Base-by-base conservation (phyloP, 2,797 vertebrate genomes). In the Orestias chungarensis region DNA sequence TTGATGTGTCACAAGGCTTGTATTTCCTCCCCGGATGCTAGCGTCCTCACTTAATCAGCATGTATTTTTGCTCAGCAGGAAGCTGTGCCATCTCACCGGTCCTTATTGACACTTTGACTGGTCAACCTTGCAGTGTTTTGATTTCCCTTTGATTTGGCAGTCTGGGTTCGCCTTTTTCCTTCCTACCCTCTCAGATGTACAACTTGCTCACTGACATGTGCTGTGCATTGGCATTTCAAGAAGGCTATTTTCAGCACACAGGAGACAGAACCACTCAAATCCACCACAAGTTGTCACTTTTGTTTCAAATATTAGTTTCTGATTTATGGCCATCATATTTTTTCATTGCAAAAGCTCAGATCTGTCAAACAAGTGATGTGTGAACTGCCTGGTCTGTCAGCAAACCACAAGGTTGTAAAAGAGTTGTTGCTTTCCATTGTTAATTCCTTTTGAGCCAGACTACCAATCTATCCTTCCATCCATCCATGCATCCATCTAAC, bases 131-230 rank as follows among this genome's bases (percentile, higher is more conserved):
- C 25, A 1, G 47, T 88, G 89, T 85, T 92, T 87, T 86, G 79
- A 89, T 90, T 88, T 89, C 62, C 75, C 70, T 86, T 80, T 86
- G 81, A 89, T 89, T 86, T 88, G 90, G 88, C 87, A 86, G 81
- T 23, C 72, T 68, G 80, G 68, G 75, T 55, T 66, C 68, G 18
- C 57, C 12, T 9, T 31, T 1, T 3, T 44, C 59, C 38, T 40
- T 2, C 55, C 9, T 23, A 17, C 17, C 55, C 31, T 4, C 33
- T 25, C 44, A 42, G 68, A 76, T 52, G 27, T 75, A 42, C 76
- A 88, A 85, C 82, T 83, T 55, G 78, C 82, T 77, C 50, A 46
- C 79, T 81, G 86, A 87, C 83, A 82, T 33, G 40, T 62, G 59
- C 38, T 2, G 57, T 29, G 68, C 65, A 15, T 71, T 78, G 78